Evolutionary conservation across 64 coral and sea anemone genomes (phyloP).

Genomic region (Exaiptasia diaphana): DNA sequence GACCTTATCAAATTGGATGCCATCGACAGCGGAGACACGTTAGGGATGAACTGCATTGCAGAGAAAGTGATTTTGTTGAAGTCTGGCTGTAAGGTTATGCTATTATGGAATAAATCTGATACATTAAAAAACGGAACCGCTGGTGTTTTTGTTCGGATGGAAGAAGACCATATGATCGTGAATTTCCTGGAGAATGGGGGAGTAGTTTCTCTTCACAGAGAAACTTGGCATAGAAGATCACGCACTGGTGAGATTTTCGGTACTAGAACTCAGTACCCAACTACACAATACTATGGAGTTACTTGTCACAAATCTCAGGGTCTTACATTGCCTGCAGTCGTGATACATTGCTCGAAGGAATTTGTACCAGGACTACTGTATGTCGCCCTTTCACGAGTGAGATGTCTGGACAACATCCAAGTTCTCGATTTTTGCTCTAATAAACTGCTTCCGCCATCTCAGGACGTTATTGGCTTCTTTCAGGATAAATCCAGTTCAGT

Average conservation of each 20-base stretch:
- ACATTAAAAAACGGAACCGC: neutral
- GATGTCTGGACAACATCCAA: no score
- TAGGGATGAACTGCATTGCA: neutral
- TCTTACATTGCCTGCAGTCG: no score
- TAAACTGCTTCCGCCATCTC: no score
- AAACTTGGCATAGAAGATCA: neutral
- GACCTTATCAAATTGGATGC: neutral
- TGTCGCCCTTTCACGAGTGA: no score
- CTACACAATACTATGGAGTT: no score
- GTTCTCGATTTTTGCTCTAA: no score
- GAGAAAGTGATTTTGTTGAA: conserved; percentile 3
- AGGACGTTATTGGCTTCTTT: no score
- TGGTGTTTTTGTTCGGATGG: neutral
- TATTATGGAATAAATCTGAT: conserved; percentile 28
- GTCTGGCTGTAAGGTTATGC: conserved; percentile 14
- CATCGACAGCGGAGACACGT: neutral
- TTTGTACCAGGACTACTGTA: no score
- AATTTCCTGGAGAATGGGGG: neutral
- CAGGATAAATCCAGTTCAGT: no score
- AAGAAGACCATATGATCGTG: neutral
- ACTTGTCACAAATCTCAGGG: no score
- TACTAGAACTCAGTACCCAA: neutral
- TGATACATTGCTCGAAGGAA: no score
- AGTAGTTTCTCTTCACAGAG: neutral
- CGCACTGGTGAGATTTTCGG: neutral